These are phyloP conservation scores for Lasioglossum morio DNA, from an alignment of 2,888 invertebrate genomes.

Conservation along the genomic window DNA sequence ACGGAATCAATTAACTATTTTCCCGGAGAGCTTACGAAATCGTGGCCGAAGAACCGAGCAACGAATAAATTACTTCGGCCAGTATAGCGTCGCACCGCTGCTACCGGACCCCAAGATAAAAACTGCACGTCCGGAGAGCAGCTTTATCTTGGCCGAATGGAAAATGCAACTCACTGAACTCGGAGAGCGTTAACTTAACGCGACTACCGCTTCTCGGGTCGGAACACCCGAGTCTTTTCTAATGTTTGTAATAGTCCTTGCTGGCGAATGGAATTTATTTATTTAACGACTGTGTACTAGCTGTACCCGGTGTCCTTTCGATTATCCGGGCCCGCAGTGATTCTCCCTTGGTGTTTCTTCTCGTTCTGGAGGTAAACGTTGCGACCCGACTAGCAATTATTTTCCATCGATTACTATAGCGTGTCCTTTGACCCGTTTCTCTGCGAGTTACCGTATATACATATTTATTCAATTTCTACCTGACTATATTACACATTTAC, in stretches of 20 bases:
- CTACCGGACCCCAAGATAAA: constrained; percentile 29
- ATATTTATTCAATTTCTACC: background rate
- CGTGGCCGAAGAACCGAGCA: constrained; percentile 28
- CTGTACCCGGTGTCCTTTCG: background rate
- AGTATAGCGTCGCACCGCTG: background rate
- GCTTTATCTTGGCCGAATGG: constrained; percentile 43
- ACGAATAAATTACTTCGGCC: constrained; percentile 43
- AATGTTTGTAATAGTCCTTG: background rate
- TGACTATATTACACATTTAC: too few species aligned
- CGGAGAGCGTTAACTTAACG: constrained; percentile 24
- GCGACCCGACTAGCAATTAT: background rate
- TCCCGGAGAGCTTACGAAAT: constrained; percentile 36
- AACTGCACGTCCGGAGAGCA: background rate
- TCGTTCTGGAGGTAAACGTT: background rate
- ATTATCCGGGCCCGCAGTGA: background rate
- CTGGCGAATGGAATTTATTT: background rate
- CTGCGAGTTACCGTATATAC: background rate
- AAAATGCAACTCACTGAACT: constrained; percentile 15
- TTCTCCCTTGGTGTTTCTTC: background rate
- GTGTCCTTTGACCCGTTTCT: background rate
- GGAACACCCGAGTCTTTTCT: background rate
- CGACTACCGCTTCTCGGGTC: background rate
- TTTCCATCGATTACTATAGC: background rate
- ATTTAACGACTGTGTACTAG: background rate
- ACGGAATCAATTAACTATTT: constrained; percentile 45